Conservation (phyloP, 2,888 invertebrate genomes). For the Dynastes tityus region DNA sequence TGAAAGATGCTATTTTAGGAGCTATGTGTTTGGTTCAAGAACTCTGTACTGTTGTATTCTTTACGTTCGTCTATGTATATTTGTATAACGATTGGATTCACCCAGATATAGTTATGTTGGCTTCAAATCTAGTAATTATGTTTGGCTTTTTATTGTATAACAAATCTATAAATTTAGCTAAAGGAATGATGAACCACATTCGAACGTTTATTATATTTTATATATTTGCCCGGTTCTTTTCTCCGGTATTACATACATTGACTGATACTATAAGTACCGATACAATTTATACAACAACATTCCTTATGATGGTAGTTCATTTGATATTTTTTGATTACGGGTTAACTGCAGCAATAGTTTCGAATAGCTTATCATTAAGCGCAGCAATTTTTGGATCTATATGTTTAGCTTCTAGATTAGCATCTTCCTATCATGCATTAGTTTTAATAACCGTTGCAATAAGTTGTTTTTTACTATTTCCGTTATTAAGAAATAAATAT, state of each 20-base stretch:
- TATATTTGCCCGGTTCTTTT: constrained; percentile 89
- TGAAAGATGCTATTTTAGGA: constrained; percentile 81
- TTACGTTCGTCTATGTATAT: constrained; percentile 81
- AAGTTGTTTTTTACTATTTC: constrained; percentile 90
- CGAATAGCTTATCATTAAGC: constrained; percentile 92
- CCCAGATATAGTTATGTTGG: constrained; percentile 77
- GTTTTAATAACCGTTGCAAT: constrained; percentile 92
- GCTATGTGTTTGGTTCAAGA: constrained; percentile 87
- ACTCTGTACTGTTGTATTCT: constrained; percentile 83
- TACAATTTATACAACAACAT: constrained; percentile 95
- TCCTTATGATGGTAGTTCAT: constrained; percentile 90
- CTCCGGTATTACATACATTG: constrained; percentile 93
- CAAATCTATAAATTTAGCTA: constrained; percentile 58
- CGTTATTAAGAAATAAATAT: constrained; percentile 80
- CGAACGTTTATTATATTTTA: constrained; percentile 88
- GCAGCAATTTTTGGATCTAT: constrained; percentile 96
- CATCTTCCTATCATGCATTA: constrained; percentile 90
- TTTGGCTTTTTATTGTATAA: constrained; percentile 78
- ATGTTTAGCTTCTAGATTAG: constrained; percentile 93
- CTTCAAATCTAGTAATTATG: constrained; percentile 73
- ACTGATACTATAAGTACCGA: constrained; percentile 98
- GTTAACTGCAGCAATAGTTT: constrained; percentile 88
- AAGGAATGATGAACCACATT: constrained; percentile 69
- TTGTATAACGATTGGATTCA: constrained; percentile 80
- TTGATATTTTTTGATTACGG: constrained; percentile 95